Evolutionary conservation across 2,113 vertebrate species (phyloP).

Genomic region (Aldabrachelys gigantea): DNA sequence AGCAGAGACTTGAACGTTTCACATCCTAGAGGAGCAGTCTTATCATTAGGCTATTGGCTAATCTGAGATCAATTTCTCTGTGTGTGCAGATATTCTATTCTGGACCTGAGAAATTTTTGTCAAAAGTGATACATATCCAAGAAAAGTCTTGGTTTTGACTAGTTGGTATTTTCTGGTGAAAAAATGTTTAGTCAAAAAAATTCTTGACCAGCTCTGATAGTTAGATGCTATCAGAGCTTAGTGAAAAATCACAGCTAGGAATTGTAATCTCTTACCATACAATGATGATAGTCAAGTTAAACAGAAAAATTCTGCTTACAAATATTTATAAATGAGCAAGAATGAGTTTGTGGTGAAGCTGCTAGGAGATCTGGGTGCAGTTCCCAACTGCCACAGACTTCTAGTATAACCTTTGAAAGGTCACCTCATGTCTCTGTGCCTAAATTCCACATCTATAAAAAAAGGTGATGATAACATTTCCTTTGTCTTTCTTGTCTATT

Average conservation of each 20-base stretch:
- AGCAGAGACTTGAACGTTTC: neutral
- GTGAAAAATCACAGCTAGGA: neutral
- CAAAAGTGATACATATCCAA: neutral
- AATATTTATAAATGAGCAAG: neutral
- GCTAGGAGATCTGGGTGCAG: neutral
- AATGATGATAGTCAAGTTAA: neutral
- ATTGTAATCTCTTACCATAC: neutral
- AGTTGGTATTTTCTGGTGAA: neutral
- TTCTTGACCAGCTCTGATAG: neutral
- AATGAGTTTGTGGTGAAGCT: neutral
- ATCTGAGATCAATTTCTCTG: neutral
- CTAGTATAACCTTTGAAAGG: neutral
- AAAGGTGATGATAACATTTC: neutral
- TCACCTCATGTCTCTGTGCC: neutral
- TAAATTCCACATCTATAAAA: neutral
- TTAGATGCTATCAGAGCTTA: neutral
- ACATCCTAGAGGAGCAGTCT: neutral
- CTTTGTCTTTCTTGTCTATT: neutral
- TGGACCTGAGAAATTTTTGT: neutral
- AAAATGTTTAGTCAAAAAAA: neutral
- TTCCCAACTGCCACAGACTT: neutral
- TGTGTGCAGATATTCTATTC: neutral
- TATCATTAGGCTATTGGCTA: neutral
- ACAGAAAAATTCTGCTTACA: constrained; percentile 1
- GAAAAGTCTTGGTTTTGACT: neutral